Evolutionary conservation across 37 sponge, comb jelly and placozoan species (phyloP), one percentile per base, ranked within the genome.

Genomic region (Geodia barretti): DNA sequence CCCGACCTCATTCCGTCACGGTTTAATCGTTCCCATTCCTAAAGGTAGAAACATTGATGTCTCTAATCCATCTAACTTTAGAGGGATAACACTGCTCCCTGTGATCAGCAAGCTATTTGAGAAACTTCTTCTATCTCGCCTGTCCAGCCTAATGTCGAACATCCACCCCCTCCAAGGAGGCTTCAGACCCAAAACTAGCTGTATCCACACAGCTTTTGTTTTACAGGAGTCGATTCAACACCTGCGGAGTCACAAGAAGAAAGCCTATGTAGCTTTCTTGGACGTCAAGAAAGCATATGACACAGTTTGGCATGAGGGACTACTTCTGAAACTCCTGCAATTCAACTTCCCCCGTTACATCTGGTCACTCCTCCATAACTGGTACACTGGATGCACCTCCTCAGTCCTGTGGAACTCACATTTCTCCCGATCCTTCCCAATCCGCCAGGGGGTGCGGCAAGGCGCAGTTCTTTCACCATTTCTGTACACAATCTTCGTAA

Each of bases 251-350:
- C 3, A 62, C 4, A 5, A 5, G 7, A 62, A 69, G 4, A 69
- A 69, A 69, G 70, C 70, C 33, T 69, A 69, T 69, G 70, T 69
- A 2, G 70, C 70, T 7, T 29, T 69, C 1, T 7, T 69, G 8
- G 70, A 69, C 8, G 70, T 34, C 23, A 3, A 11, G 9, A 62
- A 62, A 62, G 64, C 64, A 9, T 62, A 28, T 7, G 64, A 62
- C 64, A 62, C 64, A 9, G 37, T 69, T 3, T 69, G 70, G 70
- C 70, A 69, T 11, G 34, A 31, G 3, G 70, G 70, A 5, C 70
- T 69, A 2, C 23, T 69, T 31, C 36, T 30, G 25, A 69, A 69
- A 35, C 70, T 69, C 8, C 31, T 9, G 23, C 4, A 2, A 1
- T 4, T 9, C 1, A 35, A 35, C 1, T 3, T 69, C 8, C 28